Evolutionary conservation across 64 coral and sea anemone genomes (phyloP), one percentile per base, ranked within the genome.

Genomic region (Porites australiensis): DNA sequence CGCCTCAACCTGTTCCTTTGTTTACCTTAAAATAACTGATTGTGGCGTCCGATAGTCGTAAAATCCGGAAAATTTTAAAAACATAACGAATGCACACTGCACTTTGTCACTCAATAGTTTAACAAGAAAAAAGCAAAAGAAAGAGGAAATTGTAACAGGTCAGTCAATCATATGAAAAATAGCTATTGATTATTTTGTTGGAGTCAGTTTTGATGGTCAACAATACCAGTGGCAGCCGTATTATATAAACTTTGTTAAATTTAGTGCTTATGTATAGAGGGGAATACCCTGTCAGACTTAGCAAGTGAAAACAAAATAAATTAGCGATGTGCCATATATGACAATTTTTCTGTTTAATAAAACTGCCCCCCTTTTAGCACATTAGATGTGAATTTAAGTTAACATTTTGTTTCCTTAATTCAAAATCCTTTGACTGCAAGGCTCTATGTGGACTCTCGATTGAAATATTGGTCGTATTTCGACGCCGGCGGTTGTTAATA

Each of bases 211-310:
- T 37, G 27, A 37, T 37, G 27, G 27, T 37, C 27, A 37, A 37
- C 27, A 37, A 37, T 37, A 37, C 27, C 27, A 37, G 27, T 37
- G 27, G 27, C 27, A 37, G 27, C 27, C 27, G 0, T 37, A 37
- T 37, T 37, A 37, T 37, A 37, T n/a, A n/a, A n/a, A 2, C 20
- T 14, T 82, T 82, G 10, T 63, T 68, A 84, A 13, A 50, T 84
- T 68, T 84, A 69, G 19, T 11, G 61, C 18, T 84, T 84, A 84
- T 47, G 67, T 50, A n/a, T 18, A 64, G 9, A 69, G 63, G 81
- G 81, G 19, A 84, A 84, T 68, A 84, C 81, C 81, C 63, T 16
- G 16, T 16, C 13, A 11, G 8, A 19, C n/a, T 6, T 15, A 68
- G 15, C 20, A 69, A 50, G 8, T 10, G 58, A 48, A 43, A 19